Percentiles rank a stretch among this genome's conserved stretches.
These are phyloP conservation scores for Myotis yumanensis DNA, from an alignment of 2,113 vertebrate genomes.

Conservation along the genomic window DNA sequence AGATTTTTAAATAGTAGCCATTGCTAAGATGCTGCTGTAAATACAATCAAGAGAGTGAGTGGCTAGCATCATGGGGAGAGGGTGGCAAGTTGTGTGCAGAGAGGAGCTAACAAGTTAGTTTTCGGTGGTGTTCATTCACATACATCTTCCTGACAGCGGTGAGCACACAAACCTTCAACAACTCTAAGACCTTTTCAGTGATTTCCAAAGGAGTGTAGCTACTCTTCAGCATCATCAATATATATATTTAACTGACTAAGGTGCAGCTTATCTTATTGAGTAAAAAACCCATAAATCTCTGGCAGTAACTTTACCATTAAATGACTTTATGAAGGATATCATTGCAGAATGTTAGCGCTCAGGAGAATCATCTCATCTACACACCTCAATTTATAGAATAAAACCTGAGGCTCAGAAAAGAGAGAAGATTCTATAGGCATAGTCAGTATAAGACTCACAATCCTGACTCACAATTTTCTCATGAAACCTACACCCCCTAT, in stretches of 20 bases:
- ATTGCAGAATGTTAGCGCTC: background rate
- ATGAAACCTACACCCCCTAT: background rate
- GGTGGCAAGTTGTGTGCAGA: background rate
- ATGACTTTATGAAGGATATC: background rate
- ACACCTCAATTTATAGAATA: background rate
- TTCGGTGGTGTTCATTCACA: background rate
- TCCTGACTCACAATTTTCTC: background rate
- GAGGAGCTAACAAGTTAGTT: background rate
- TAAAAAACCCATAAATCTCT: background rate
- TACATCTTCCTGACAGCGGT: background rate
- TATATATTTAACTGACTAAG: background rate
- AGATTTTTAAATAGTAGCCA: conserved; percentile 40
- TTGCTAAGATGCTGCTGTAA: background rate
- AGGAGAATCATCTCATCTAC: background rate
- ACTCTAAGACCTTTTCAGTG: background rate
- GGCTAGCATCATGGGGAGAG: background rate
- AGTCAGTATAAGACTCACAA: background rate
- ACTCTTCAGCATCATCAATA: background rate
- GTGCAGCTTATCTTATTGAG: background rate
- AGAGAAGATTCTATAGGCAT: background rate
- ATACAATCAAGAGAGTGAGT: background rate
- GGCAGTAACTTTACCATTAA: background rate
- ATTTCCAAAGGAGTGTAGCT: background rate
- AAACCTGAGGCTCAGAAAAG: background rate
- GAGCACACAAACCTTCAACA: background rate